Evolutionary conservation across 2,113 vertebrate species (phyloP).

Genomic region (Callospermophilus lateralis): DNA sequence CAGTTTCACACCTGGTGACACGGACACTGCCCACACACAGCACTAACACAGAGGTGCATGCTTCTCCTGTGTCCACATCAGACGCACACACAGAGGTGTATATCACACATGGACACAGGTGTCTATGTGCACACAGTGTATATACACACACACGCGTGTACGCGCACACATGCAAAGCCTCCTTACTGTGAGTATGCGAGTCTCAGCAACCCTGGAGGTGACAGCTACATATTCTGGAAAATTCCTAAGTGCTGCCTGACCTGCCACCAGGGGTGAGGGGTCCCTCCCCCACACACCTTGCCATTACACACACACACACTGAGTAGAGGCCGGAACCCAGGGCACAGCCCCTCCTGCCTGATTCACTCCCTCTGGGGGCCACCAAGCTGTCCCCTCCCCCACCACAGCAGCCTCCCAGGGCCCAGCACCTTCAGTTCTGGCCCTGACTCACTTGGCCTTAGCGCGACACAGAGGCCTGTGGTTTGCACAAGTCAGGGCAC

Average conservation of each 20-base stretch:
- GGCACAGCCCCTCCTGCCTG: neutral
- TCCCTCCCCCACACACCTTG: neutral
- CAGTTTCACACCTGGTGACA: neutral
- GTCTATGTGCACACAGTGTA: rapidly evolving
- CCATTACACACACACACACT: neutral
- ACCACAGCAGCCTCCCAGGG: neutral
- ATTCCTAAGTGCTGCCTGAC: neutral
- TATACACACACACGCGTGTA: neutral
- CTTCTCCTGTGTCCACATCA: neutral
- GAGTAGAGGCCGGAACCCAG: neutral
- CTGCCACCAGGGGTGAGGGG: too few species aligned
- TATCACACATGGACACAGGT: neutral
- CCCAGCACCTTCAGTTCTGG: neutral
- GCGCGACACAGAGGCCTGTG: constrained; percentile 37
- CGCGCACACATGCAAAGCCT: too few species aligned
- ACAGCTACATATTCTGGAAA: neutral
- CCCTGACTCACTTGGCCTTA: constrained; percentile 63
- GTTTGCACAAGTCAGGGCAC: constrained; percentile 61
- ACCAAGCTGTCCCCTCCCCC: neutral
- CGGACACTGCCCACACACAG: neutral
- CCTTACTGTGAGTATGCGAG: neutral
- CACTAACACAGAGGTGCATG: too few species aligned
- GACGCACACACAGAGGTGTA: neutral
- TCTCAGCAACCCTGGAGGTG: neutral
- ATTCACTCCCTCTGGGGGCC: constrained; percentile 12